Evolutionary conservation across 30 jellyfish, hydroid and myxozoan genomes (phyloP).

Genomic region (Aurelia aurita complex sp. Pacific): DNA sequence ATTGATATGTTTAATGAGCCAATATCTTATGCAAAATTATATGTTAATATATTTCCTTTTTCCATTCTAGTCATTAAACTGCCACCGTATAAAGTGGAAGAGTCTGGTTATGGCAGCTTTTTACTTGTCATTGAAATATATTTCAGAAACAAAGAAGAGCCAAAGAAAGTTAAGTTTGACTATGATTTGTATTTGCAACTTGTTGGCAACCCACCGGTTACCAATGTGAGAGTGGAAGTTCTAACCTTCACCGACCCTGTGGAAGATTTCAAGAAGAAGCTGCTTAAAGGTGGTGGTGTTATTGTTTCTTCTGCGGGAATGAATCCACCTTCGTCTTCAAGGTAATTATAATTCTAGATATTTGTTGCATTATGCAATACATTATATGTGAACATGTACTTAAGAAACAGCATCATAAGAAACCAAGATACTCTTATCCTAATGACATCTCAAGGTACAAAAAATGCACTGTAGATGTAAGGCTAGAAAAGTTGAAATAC

Average conservation of each 20-base stretch:
- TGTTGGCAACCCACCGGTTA: conserved; percentile 97
- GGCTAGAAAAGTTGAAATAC: too few relatives aligned
- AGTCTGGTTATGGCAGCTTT: conserved; percentile 97
- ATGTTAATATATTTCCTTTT: background rate
- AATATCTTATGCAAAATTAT: too few relatives aligned
- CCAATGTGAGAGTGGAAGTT: conserved; percentile 90
- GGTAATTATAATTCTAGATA: conserved; percentile 32
- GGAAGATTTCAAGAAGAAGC: conserved; percentile 88
- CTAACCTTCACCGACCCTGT: conserved; percentile 87
- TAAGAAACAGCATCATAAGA: too few relatives aligned
- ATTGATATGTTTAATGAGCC: too few relatives aligned
- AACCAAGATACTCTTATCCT: too few relatives aligned
- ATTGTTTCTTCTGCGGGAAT: conserved; percentile 68
- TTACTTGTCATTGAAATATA: conserved; percentile 83
- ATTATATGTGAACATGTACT: too few relatives aligned
- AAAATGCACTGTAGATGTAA: too few relatives aligned
- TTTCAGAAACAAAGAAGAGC: conserved; percentile 95
- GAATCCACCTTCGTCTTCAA: conserved; percentile 54
- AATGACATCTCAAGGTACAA: too few relatives aligned
- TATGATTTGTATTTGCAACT: conserved; percentile 86
- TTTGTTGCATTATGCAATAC: too few relatives aligned
- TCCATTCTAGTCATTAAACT: conserved; percentile 77
- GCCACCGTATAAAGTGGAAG: conserved; percentile 98
- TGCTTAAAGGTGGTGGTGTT: conserved; percentile 94
- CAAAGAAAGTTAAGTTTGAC: conserved; percentile 87